phyloP scores from a whole-genome alignment of 2,797 vertebrate genomes.

The Knipowitschia caucasica region DNA sequence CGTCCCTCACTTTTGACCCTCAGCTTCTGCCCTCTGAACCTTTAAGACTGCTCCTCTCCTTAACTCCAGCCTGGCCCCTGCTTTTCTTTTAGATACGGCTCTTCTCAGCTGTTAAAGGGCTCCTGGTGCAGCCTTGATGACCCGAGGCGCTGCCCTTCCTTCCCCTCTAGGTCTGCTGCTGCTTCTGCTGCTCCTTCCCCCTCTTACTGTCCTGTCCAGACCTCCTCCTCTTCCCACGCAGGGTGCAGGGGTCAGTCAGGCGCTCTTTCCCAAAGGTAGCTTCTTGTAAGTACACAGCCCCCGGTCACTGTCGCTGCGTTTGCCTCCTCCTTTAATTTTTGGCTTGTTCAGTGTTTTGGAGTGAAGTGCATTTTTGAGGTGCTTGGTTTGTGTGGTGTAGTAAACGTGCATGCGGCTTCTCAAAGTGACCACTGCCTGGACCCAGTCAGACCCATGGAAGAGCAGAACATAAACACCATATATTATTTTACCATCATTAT shows the following conservation, averaged over 20 bases:
- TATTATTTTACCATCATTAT: too few species aligned
- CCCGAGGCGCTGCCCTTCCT: conserved; percentile 56
- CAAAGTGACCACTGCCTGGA: not conserved
- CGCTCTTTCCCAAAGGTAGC: conserved; percentile 72
- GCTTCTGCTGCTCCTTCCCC: conserved; percentile 55
- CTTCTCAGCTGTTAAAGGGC: conserved; percentile 49
- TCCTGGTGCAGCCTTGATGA: conserved; percentile 64
- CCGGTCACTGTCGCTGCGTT: conserved; percentile 45
- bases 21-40: conserved; percentile 21
- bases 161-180: conserved; percentile 66
- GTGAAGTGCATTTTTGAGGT: conserved; percentile 55
- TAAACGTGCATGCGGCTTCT: conserved; percentile 72
- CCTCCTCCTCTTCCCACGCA: conserved; percentile 69
- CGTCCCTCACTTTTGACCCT: not conserved
- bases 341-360: conserved; percentile 56
- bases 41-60: conserved; percentile 40
- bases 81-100: conserved; percentile 70
- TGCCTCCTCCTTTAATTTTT: conserved; percentile 39
- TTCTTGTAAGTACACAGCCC: conserved; percentile 78
- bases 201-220: conserved; percentile 55
- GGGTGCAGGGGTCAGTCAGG: conserved; percentile 73
- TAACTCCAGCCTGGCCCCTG: conserved; percentile 57
- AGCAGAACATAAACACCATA: too few species aligned
- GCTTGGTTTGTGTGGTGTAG: conserved; percentile 30
- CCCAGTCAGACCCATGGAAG: not conserved